Percentiles rank a stretch among this genome's conserved stretches.
Evolutionary conservation across 2,797 vertebrate species (phyloP).

Genomic region (Myotis pilosus): DNA sequence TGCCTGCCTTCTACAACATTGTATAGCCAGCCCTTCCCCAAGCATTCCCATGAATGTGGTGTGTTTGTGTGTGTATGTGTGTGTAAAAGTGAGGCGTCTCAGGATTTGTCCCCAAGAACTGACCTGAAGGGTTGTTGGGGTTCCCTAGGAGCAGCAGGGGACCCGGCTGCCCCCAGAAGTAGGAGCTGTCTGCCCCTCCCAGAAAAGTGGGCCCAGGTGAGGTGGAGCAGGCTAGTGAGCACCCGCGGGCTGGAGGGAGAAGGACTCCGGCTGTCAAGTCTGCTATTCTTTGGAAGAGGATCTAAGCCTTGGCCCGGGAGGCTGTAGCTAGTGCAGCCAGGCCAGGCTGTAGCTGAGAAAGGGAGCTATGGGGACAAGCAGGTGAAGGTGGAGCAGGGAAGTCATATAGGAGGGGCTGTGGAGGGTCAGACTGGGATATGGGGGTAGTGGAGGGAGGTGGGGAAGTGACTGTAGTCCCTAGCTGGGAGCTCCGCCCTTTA

Average conservation of each 20-base stretch:
- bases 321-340: neutral
- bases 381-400: neutral
- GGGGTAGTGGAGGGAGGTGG: neutral
- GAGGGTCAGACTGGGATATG: neutral
- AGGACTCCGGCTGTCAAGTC: neutral
- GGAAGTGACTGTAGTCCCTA: neutral
- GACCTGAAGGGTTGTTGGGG: neutral
- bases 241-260: neutral
- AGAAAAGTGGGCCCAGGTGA: neutral
- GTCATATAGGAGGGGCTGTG: neutral
- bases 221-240: neutral
- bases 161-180: neutral
- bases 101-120: neutral
- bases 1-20: neutral
- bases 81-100: neutral
- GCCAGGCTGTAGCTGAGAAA: neutral
- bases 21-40: constrained; percentile 49
- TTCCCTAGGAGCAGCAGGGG: neutral
- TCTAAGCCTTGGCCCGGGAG: neutral
- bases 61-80: neutral
- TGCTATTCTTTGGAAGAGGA: neutral
- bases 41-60: constrained; percentile 28
- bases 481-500: neutral
- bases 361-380: neutral
- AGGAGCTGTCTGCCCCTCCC: neutral